Evolutionary conservation across 2,888 invertebrate species (phyloP), one percentile per base, ranked within the genome.

Genomic region (Lottia gigantea): DNA sequence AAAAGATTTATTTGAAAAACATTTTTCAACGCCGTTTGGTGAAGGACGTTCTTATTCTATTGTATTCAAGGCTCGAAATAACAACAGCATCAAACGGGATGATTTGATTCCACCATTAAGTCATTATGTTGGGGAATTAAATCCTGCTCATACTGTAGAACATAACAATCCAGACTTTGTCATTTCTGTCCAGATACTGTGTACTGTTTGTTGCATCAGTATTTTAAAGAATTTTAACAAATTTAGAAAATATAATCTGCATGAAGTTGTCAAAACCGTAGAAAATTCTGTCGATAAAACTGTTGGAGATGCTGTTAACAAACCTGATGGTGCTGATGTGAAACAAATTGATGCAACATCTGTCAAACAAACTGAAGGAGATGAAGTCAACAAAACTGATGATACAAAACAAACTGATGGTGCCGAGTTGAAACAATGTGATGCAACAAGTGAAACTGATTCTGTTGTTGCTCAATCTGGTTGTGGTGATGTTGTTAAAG

Each of bases 181-280:
- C 7, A 91, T 97, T 66, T 90, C 95, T 75, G 92, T 96, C 46
- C 96, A 97, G 90, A 90, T 96, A 62, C 92, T 97, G 65, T 93
- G 93, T 83, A 92, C 92, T 31, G 91, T 93, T 81, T 95, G 95
- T 81, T 92, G 95, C 76, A 84, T 97, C 14, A 92, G 94, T 74
- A 92, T 97, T 71, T 92, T 95, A 45, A 93, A 93, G 45, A 92
- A 95, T 87, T 97, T 94, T 88, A 91, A 91, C 82, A 91, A 91
- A 76, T 93, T 92, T 85, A 94, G 93, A 81, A 96, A 95, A 87
- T 97, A 94, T 89, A 97, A 97, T 90, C 90, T 96, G 72, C 88
- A 92, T 73, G 94, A 95, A 88, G 84, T 86, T 62, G 67, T 79
- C 3, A 77, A 74, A 67, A 45, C 23, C 19, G 31, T 16, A 49